Evolutionary conservation across 1,140 invertebrate genomes (phyloP), one percentile per base, ranked within the genome.

Genomic region (Stratiolaelaps scimitus): DNA sequence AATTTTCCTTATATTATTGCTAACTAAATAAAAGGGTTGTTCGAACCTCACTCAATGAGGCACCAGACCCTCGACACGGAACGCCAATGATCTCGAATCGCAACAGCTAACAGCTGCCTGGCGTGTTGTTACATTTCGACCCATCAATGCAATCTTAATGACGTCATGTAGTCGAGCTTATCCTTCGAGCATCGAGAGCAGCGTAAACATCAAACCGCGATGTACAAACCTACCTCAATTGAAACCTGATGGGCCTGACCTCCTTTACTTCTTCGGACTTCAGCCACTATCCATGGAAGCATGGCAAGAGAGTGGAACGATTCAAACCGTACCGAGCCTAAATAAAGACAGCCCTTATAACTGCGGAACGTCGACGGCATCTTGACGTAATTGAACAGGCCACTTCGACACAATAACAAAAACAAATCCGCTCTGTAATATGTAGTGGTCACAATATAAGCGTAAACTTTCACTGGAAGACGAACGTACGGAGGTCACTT

Each of bases 251-350:
- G 53, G 26, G 23, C 15, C 26, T 34, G 26, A 34, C 15, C 53
- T 19, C 15, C 20, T 60, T 26, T 60, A 10, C 2, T 26, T 23
- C 26, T 20, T n/a, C 53, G 53, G 26, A 60, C 15, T 10, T 60
- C 53, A 60, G 53, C 53, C 15, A 60, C 53, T 60, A 60, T 26
- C 53, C 53, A 60, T 20, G 53, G 53, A 17, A 60, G 34, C 53
- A 60, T 60, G n/a, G 53, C 15, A 26, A 60, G 23, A 15, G 53
- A 29, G 10, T 60, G 53, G 10, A 29, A 60, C 17, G 53, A 17
- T 10, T 60, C 53, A 26, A 60, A 60, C 4, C 53, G 53, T 20
- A 60, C 26, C 6, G 53, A 60, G 4, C 53, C 53, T 34, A 60
- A 23, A 23, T 60, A 60, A 19, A 34, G 26, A 10, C 53, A 60